Base-by-base conservation (phyloP, 2,797 vertebrate genomes). In the Cyprinodon diabolis region DNA sequence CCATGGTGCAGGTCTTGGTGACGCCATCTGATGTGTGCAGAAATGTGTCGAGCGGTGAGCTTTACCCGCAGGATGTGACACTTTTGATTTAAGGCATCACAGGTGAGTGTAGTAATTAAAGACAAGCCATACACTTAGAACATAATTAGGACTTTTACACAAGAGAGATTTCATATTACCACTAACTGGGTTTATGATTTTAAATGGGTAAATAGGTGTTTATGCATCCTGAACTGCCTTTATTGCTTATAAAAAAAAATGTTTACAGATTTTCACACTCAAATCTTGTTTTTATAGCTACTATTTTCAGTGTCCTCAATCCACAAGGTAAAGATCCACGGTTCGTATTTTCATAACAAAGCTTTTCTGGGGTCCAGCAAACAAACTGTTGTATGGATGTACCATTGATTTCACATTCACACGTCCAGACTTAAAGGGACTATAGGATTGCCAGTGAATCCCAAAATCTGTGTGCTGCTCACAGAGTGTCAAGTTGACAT, bases 381-480 rank as follows among this genome's bases (percentile, higher is more conserved):
- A 94, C 92, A 92, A 93, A 94, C 92, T 89, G 91, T 93, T 93
- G 92, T 93, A 94, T 91, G 95, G 95, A 87, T 95, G 95, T 95
- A 95, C 92, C 90, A 95, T 95, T 95, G 95, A 95, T 95, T 95
- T 95, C 95, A 95, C 95, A 95, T 95, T 93, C 92, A 89, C 91
- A 93, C 93, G 82, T 95, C 95, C 77, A 78, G 89, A 92, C 80
- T 93, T 92, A 93, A 93, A 90, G 91, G 86, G 91, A 92, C 93
- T 92, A 93, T 91, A 84, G 93, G 94, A 94, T 95, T 94, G 92
- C 85, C 88, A 78, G 63, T 83, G 92, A 94, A 93, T 95, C 93
- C 92, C 86, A 86, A 92, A 77, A 95, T 94, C 93, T 91, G 90
- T 93, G 93, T 91, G 91, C 91, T 78, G 80, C 92, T 93, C 93